Base-by-base conservation (phyloP, 2,797 vertebrate species). In the Eidolon dupreanum region DNA sequence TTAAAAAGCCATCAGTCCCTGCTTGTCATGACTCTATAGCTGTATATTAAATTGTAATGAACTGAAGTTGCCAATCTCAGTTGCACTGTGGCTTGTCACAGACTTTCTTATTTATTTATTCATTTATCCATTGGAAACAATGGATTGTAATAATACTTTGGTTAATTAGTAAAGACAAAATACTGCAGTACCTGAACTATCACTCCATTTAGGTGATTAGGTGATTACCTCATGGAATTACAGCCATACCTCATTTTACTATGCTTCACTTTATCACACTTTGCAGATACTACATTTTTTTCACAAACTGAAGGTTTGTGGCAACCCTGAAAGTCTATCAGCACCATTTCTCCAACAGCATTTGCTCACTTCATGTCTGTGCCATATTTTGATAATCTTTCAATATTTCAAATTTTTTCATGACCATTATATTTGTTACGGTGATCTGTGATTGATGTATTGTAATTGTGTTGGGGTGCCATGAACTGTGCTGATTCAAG, bases 91-190 rank as follows among this genome's bases (percentile, higher is more conserved):
- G 7, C 43, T 61, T 81, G 26, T 65, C 26, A 51, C 16, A 49
- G 33, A 46, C 17, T 85, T 66, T 33, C 17, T 61, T 73, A 24
- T 63, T 71, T 41, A 68, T 31, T 57, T 22, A 7, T 28, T 82
- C 51, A 89, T 51, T 66, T 51, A 53, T 28, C 61, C 46, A 2
- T 31, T 86, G 19, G 16, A 89, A 59, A 6, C 12, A 93, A n/a
- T 15, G 5, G 26, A 79, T 68, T 59, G 2, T 57, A 43, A 63
- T 28, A 71, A 75, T 33, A 49, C 17, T 43, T 75, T n/a, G 61
- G n/a, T 61, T 73, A 61, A 83, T 51, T 53, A 88, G 33, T 17
- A 20, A 95, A 92, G 13, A 93, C 57, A 66, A 3, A 97, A 92
- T 24, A 79, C 55, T 55, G 1, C 17, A 20, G 8, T 17, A 31